Conservation (phyloP, 2,797 vertebrate genomes). For the Takifugu ocellatus region DNA sequence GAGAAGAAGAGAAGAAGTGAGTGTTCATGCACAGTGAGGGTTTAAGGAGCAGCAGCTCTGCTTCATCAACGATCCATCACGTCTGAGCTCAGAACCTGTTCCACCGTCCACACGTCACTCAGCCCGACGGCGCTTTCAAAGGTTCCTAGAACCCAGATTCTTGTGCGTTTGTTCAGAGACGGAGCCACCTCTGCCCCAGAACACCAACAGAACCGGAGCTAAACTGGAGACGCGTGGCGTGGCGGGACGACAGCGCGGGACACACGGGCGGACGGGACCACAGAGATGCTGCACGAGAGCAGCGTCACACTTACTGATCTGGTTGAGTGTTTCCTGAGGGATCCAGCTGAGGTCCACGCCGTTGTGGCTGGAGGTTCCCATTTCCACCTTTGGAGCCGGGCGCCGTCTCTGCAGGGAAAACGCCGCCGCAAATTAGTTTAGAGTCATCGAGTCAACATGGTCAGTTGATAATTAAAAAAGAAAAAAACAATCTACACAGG, state of each 20-base stretch:
- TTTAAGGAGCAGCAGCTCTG: slow-evolving; percentile 26
- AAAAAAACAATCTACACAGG: no score
- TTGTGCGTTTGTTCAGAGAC: no score
- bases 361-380: slow-evolving; percentile 93
- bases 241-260: slow-evolving; percentile 15
- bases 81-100: no score
- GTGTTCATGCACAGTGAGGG: slow-evolving; percentile 41
- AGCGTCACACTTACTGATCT: slow-evolving; percentile 87
- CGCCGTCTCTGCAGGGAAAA: slow-evolving; percentile 82
- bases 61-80: no score
- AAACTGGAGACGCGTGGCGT: no score
- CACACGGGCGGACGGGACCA: not conserved
- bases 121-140: no score
- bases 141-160: no score
- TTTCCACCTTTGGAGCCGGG: slow-evolving; percentile 91
- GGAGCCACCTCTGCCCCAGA: no score
- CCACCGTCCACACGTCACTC: no score
- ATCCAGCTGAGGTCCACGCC: slow-evolving; percentile 99
- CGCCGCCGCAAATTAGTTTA: not conserved
- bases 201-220: no score
- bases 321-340: slow-evolving; percentile 96
- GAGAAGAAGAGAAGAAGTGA: slow-evolving; percentile 64
- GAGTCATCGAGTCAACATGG: not conserved
- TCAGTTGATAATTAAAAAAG: no score
- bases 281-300: not conserved